These are phyloP conservation scores for Mamestra brassicae DNA, from an alignment of 2,888 invertebrate species.

Conservation along the genomic window DNA sequence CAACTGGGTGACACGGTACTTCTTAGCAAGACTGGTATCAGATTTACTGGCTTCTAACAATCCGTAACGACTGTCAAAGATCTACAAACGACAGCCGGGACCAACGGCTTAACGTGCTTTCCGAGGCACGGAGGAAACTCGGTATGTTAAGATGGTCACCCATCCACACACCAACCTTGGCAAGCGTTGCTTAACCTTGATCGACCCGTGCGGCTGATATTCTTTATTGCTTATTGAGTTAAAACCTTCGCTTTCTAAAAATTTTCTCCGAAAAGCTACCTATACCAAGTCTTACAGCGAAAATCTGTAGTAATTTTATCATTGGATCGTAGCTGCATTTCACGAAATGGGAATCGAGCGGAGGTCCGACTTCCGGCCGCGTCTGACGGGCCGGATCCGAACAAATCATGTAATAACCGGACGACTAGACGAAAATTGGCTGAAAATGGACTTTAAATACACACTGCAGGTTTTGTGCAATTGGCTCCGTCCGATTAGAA, in stretches of 20 bases:
- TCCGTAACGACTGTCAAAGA: too few relatives aligned
- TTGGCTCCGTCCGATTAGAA: neutral
- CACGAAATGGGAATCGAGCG: conserved; percentile 43
- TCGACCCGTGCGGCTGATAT: too few relatives aligned
- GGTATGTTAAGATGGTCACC: too few relatives aligned
- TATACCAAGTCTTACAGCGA: neutral
- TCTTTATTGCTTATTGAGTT: neutral
- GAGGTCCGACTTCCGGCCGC: conserved; percentile 44
- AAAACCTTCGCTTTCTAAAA: conserved; percentile 6
- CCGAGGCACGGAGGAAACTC: too few relatives aligned
- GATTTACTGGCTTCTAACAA: too few relatives aligned
- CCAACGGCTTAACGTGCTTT: too few relatives aligned
- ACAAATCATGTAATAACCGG: conserved; percentile 61
- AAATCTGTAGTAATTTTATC: conserved; percentile 38
- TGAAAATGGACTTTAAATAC: conserved; percentile 13
- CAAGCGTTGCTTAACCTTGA: too few relatives aligned
- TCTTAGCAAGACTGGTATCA: too few relatives aligned
- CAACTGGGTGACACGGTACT: too few relatives aligned
- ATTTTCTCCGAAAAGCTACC: neutral
- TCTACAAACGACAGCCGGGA: too few relatives aligned
- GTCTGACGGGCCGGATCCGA: conserved; percentile 38
- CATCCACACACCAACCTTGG: too few relatives aligned
- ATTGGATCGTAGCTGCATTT: conserved; percentile 39
- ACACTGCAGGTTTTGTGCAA: conserved; percentile 2
- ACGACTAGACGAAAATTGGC: conserved; percentile 39